phyloP scores from a whole-genome alignment of 2,888 invertebrate genomes.

The Pantelozetes paolii region DNA sequence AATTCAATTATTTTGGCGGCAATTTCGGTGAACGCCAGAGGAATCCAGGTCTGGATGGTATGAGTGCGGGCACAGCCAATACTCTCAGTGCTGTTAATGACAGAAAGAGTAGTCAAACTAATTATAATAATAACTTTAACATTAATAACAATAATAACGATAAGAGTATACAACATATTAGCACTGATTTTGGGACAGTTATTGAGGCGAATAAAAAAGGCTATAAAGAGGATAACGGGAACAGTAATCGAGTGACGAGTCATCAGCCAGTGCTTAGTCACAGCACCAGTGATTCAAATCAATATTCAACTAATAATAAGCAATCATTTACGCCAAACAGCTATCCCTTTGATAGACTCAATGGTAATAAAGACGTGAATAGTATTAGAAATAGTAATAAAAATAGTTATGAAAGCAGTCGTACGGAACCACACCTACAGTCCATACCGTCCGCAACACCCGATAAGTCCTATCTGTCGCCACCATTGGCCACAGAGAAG shows the following conservation, averaged over 20 bases:
- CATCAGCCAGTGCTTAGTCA: not conserved
- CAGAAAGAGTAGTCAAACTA: conserved; percentile 14
- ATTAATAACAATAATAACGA: not conserved
- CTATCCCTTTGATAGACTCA: not conserved
- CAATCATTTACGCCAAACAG: conserved; percentile 27
- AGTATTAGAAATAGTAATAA: not conserved
- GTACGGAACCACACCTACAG: not conserved
- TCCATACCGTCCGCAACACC: conserved; percentile 1
- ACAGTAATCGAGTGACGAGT: conserved; percentile 2
- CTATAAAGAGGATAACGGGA: conserved; percentile 20
- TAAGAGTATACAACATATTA: not conserved
- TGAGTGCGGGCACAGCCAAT: no score
- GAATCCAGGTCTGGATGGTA: not conserved
- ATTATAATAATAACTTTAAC: conserved; percentile 17
- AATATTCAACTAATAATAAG: not conserved
- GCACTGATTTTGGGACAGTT: conserved; percentile 33
- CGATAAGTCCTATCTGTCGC: conserved; percentile 4
- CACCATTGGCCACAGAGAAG: not conserved
- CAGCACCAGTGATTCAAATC: conserved; percentile 1
- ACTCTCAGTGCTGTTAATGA: not conserved
- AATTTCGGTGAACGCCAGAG: conserved; percentile 25
- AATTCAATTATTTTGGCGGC: conserved; percentile 31
- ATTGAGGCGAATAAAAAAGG: conserved; percentile 26
- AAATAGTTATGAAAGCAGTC: conserved; percentile 13
- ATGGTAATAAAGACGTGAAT: not conserved